Base-by-base conservation (phyloP, 1,140 invertebrate species). In the Euwallacea fornicatus region DNA sequence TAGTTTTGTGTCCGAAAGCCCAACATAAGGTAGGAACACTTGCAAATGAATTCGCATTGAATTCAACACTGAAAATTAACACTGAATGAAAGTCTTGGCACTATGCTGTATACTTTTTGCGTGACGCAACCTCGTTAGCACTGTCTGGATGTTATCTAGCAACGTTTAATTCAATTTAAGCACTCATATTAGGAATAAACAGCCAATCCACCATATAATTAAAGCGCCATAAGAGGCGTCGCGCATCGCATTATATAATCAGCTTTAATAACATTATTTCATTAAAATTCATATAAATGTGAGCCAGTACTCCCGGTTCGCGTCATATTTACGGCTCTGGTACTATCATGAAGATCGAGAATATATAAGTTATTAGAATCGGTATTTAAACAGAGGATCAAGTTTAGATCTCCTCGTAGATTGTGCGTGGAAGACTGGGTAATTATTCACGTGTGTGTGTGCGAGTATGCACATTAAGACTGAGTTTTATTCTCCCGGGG, bases 71-170 rank as follows among this genome's bases (percentile, higher is more conserved):
- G n/a, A n/a, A n/a, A n/a, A n/a, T n/a, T n/a, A 50, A 55, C 15
- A n/a, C 33, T 55, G 63, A 55, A 65, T 65, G 46, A 65, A 54
- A 55, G 41, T 46, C n/a, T 63, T 13, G 13, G 13, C 13, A 44
- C 46, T 11, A 42, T 15, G 21, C 21, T 11, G 10, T 15, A 33
- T 42, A 43, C 61, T 43, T 70, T 70, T 64, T 55, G 68, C 61
- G 73, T 77, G 75, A 78, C 74, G 62, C 71, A 75, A 77, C 60
- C 21, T 76, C 76, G 78, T 79, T 80, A 79, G 78, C 78, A 80
- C 78, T 76, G 74, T 73, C 72, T 77, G 76, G 76, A 77, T 79
- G 78, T 78, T 77, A 77, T 78, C 68, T 71, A 72, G 56, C 54
- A 21, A 11, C 61, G 46, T 70, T 70, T 60, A 66, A 66, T 66